Evolutionary conservation across 92 coral and sea anemone species (phyloP).

Genomic region (Zoanthus sociatus): DNA sequence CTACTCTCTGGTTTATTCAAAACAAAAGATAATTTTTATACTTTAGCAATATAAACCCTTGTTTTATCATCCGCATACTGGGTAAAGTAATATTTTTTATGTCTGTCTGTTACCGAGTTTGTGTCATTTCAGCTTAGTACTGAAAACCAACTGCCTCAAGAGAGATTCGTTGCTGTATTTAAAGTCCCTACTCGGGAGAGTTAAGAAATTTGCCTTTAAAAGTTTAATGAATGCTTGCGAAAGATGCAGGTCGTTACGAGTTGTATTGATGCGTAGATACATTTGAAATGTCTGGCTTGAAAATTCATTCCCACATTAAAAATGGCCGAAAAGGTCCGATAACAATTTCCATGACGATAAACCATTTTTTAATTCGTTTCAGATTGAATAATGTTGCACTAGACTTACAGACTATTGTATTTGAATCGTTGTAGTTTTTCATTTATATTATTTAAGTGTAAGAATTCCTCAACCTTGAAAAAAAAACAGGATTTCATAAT

Average conservation of each 20-base stretch:
- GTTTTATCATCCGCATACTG: neutral
- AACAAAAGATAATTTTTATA: slow-evolving; percentile 3
- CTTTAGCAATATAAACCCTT: slow-evolving; percentile 1
- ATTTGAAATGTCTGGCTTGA: slow-evolving; percentile 13
- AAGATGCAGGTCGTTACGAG: slow-evolving; percentile 24
- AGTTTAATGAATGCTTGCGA: slow-evolving; percentile 28
- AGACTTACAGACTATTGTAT: neutral
- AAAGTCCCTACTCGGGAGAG: neutral
- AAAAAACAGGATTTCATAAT: neutral
- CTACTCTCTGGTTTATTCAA: slow-evolving; percentile 9
- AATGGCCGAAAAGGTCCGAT: neutral
- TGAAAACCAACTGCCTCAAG: neutral
- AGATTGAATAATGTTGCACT: slow-evolving; percentile 1
- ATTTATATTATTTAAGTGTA: neutral
- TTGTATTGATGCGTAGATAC: slow-evolving; percentile 1
- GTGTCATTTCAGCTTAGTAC: slow-evolving; percentile 16
- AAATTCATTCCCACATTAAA: neutral
- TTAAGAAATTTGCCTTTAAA: neutral
- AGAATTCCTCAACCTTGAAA: neutral
- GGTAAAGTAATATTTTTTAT: neutral
- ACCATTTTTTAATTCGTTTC: neutral
- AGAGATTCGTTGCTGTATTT: neutral
- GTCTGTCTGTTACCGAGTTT: neutral
- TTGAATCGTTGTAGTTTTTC: neutral
- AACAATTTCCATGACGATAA: too few relatives aligned